phyloP scores from a whole-genome alignment of 2,888 invertebrate species.

The Ichneumon xanthorius region DNA sequence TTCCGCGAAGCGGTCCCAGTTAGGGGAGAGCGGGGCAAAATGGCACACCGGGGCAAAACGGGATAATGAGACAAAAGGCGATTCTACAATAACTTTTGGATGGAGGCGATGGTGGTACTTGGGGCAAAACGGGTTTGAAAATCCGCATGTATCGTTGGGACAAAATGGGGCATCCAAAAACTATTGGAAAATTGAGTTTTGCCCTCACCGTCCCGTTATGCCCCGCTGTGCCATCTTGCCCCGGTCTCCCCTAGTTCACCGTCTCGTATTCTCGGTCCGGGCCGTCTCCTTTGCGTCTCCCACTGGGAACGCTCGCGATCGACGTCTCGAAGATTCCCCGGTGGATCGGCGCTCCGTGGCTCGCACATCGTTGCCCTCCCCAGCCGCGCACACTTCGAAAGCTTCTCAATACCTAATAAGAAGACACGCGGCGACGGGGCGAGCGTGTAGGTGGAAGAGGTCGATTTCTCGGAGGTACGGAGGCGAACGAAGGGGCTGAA shows the following conservation, averaged over 20 bases:
- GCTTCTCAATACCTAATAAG: conserved; percentile 22
- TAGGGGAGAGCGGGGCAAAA: too few species aligned
- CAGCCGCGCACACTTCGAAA: conserved; percentile 23
- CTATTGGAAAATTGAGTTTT: too few species aligned
- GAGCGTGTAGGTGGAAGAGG: conserved; percentile 24
- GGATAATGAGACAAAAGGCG: too few species aligned
- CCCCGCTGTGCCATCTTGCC: too few species aligned
- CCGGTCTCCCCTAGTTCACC: too few species aligned
- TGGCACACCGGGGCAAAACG: too few species aligned
- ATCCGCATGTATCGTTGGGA: too few species aligned
- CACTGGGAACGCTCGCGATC: conserved; percentile 11
- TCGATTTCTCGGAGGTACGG: conserved; percentile 36
- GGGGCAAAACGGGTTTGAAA: too few species aligned
- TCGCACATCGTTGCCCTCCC: conserved; percentile 47
- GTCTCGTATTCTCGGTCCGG: conserved; percentile 29
- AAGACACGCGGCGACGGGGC: background rate
- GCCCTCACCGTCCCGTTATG: too few species aligned
- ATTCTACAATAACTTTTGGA: too few species aligned
- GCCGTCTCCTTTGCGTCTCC: background rate
- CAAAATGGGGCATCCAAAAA: too few species aligned
- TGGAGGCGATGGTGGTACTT: too few species aligned
- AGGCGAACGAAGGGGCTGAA: conserved; percentile 32
- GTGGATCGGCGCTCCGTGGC: conserved; percentile 48
- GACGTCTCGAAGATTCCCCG: conserved; percentile 54
- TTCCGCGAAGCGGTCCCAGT: background rate